Evolutionary conservation across 2,888 invertebrate genomes (phyloP).

Genomic region (Baronia brevicornis): DNA sequence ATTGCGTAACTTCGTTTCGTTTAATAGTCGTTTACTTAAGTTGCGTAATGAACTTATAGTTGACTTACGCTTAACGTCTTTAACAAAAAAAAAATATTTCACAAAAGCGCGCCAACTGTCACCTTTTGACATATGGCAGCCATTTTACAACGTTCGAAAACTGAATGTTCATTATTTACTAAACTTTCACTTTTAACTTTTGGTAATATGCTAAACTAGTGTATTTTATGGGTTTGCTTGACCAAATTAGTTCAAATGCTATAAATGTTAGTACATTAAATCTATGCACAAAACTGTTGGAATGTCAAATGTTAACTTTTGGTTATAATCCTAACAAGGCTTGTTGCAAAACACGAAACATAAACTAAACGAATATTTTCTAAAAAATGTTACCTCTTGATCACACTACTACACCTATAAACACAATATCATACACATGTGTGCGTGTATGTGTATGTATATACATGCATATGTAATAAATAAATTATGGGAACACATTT

Average conservation of each 20-base stretch:
- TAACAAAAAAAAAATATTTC: constrained; percentile 19
- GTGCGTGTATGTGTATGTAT: no score
- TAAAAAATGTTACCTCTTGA: no score
- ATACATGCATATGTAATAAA: no score
- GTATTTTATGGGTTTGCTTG: neutral
- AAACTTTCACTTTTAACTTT: constrained; percentile 30
- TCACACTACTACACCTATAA: no score
- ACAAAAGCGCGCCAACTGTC: constrained; percentile 25
- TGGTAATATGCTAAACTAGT: constrained; percentile 17
- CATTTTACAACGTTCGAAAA: constrained; percentile 22
- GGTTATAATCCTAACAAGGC: no score
- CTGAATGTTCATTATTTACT: constrained; percentile 14
- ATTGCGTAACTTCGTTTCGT: constrained; percentile 6
- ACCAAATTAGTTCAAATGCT: neutral
- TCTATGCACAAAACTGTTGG: no score
- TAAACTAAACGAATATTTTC: no score
- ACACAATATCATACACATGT: no score
- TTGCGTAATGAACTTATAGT: constrained; percentile 6
- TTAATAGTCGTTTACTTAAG: neutral
- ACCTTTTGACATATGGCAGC: constrained; percentile 21
- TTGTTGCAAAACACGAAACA: no score
- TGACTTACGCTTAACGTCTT: constrained; percentile 12
- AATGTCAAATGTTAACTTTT: no score
- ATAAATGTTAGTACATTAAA: no score
- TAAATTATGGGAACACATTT: no score